phyloP scores from a whole-genome alignment of 2,113 vertebrate genomes.

The Camelus dromedarius region DNA sequence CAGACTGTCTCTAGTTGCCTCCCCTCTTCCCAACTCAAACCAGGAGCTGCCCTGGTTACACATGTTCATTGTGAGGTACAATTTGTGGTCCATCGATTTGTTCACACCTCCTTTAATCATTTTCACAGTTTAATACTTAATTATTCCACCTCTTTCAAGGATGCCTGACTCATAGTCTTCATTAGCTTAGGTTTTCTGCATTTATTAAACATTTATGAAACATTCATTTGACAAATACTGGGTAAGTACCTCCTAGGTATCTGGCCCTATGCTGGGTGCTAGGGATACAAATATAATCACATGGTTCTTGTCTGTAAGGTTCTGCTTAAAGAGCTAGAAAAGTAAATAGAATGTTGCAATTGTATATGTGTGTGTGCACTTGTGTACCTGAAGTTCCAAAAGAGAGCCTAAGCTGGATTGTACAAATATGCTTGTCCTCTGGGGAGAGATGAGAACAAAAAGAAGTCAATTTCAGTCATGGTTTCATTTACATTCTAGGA shows the following conservation, averaged over 20 bases:
- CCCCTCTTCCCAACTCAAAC: not conserved
- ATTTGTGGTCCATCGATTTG: not conserved
- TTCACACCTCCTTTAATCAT: not conserved
- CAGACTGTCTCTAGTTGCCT: not conserved
- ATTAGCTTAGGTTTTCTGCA: constrained; percentile 35
- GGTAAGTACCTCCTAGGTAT: constrained; percentile 7
- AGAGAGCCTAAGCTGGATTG: not conserved
- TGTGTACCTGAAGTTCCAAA: not conserved
- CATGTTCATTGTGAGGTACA: not conserved
- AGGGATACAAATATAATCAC: not conserved
- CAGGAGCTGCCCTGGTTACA: not conserved
- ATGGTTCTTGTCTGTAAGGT: not conserved
- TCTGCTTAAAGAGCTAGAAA: not conserved
- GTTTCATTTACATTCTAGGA: not conserved
- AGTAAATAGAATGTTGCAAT: not conserved
- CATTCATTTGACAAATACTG: not conserved
- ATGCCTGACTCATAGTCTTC: not conserved
- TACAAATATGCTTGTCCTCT: not conserved
- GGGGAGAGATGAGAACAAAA: not conserved
- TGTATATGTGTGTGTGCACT: not conserved
- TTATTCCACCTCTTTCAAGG: not conserved
- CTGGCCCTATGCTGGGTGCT: not conserved
- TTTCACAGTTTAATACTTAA: not conserved
- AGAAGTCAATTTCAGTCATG: not conserved
- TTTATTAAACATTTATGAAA: constrained; percentile 3